Base-by-base conservation (phyloP, 2,113 vertebrate genomes). In the Anolis sagrei region DNA sequence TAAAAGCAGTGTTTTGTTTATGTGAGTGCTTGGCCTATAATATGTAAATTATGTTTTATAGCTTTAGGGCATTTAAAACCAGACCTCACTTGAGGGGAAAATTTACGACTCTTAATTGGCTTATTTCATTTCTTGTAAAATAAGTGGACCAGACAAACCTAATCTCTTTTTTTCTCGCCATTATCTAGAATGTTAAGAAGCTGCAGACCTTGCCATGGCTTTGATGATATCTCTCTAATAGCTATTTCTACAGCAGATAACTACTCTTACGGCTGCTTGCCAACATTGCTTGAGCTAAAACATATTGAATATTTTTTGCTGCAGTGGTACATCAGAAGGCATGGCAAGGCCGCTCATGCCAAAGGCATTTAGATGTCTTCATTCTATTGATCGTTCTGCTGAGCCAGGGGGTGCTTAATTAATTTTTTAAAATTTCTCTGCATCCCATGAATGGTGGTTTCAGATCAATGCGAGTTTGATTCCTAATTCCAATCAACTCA, bases 381-480 rank as follows among this genome's bases (percentile, higher is more conserved):
- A 54, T 82, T 48, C 0, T 88, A 88, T 91, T 7, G 81, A 86
- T 93, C 84, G 81, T 92, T 89, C 84, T 92, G 87, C 89, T 89
- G 82, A 92, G 81, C 66, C 85, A 85, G 84, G 92, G 81, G 78
- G 92, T 88, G 87, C 70, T 77, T 93, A 93, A 94, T 95, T 92
- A 90, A 69, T 88, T 92, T 34, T 16, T 84, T 74, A 91, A 87
- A 91, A 83, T 90, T 91, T 25, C 10, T 89, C 76, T 87, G 51
- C 66, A 81, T 91, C 44, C 88, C 83, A 76, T 58, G 77, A 69
- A 44, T 88, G 58, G 75, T 79, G 74, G 25, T 25, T 73, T n/a
- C 83, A 85, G 90, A 91, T 84, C 91, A 91, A 1, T 94, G 84
- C 18, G 84, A 80, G 19, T 92, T 95, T 72, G 64, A 93, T 79